Conservation (phyloP, 1,140 invertebrate species). For the Hylyphantes graminicola region DNA sequence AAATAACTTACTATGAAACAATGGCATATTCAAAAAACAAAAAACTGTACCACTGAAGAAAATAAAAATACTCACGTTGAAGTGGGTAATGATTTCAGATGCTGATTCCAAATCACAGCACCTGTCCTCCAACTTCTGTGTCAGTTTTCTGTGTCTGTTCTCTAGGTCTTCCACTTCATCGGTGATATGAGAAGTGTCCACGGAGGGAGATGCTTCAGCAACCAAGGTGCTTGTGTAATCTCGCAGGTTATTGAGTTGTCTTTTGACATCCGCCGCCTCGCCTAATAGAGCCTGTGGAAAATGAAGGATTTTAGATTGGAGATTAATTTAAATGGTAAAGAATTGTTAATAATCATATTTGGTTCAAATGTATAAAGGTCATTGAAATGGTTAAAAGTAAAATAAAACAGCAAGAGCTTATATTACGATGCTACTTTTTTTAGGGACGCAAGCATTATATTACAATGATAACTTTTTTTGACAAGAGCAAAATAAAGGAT, state of each 20-base stretch:
- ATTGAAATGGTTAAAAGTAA: too few relatives aligned
- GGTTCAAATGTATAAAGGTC: too few relatives aligned
- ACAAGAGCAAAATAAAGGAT: too few relatives aligned
- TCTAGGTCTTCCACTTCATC: slow-evolving; percentile 82
- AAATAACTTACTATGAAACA: too few relatives aligned
- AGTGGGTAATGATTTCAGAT: slow-evolving; percentile 85
- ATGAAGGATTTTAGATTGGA: not conserved
- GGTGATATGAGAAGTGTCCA: slow-evolving; percentile 79
- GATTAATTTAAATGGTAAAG: too few relatives aligned
- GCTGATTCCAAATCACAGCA: slow-evolving; percentile 86
- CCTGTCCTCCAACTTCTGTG: slow-evolving; percentile 81
- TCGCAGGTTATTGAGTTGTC: slow-evolving; percentile 79
- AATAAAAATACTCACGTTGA: slow-evolving; percentile 73
- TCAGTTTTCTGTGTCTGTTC: slow-evolving; percentile 82
- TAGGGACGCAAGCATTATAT: not conserved
- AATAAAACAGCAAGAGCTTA: too few relatives aligned
- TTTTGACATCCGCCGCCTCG: slow-evolving; percentile 79
- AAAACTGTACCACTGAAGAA: not conserved
- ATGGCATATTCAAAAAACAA: too few relatives aligned
- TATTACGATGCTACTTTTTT: too few relatives aligned
- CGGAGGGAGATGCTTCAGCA: slow-evolving; percentile 73
- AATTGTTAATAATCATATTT: too few relatives aligned
- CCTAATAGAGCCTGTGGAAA: slow-evolving; percentile 53
- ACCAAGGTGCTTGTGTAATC: slow-evolving; percentile 80
- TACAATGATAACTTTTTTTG: too few relatives aligned